These are phyloP conservation scores for Thymallus thymallus DNA, from an alignment of 2,113 vertebrate species.

Conservation along the genomic window DNA sequence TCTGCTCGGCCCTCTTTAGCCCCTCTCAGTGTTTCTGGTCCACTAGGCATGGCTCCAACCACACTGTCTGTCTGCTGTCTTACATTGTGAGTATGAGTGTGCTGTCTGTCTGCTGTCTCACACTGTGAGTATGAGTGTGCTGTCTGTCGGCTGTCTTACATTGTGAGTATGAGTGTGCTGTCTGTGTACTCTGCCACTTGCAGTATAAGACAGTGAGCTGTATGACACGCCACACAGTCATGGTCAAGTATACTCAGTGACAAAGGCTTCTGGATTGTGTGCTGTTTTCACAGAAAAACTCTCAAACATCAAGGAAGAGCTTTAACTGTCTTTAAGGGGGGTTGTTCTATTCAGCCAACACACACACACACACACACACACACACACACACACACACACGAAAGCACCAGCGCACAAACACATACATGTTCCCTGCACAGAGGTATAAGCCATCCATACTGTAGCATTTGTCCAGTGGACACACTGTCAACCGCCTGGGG, in stretches of 20 bases:
- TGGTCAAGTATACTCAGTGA: too few species aligned
- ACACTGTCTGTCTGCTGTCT: not conserved
- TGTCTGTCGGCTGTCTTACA: not conserved
- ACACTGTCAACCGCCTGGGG: not conserved
- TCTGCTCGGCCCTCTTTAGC: conserved; percentile 10
- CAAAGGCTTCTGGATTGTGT: not conserved
- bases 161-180: not conserved
- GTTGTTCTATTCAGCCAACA: too few species aligned
- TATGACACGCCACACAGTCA: too few species aligned
- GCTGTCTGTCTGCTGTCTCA: not conserved
- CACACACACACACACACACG: too few species aligned
- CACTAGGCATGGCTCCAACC: conserved; percentile 29
- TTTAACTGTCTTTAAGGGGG: too few species aligned
- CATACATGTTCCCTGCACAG: too few species aligned
- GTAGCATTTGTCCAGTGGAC: not conserved
- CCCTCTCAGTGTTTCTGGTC: not conserved
- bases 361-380: too few species aligned
- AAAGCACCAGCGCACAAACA: too few species aligned
- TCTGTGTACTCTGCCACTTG: not conserved
- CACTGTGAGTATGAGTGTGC: too few species aligned
- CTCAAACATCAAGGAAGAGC: not conserved
- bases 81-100: not conserved
- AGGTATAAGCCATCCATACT: not conserved
- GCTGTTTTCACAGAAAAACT: not conserved
- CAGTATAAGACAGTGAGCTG: not conserved